Evolutionary conservation across 2,797 vertebrate species (phyloP), one percentile per base, ranked within the genome.

Genomic region (Delichon dasypus): DNA sequence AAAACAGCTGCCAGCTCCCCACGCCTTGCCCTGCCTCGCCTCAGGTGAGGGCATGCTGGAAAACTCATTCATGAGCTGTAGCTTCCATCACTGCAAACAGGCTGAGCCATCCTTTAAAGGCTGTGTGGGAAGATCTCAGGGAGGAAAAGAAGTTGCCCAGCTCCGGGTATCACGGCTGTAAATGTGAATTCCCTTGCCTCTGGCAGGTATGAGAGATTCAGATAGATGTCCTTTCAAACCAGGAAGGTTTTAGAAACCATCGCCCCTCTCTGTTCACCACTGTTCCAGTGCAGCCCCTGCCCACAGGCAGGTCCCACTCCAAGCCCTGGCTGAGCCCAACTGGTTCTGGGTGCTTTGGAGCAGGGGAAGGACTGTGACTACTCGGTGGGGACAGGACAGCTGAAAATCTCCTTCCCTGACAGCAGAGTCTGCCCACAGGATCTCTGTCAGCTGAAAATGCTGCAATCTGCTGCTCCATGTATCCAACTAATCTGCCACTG

Each of bases 311-410:
- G n/a, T 57, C 50, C 68, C 11, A 32, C 40, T 71, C 48, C 66
- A 67, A 44, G 15, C 0, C 0, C 34, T 1, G 5, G 18, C 26
- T 70, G 44, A 66, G 23, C 77, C 36, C 3, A 23, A 1, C n/a
- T 23, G 62, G 30, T 53, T 51, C 54, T 27, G n/a, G 44, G 36
- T 16, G 57, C 53, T 84, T 40, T 47, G 36, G 30, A 30, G 57
- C 9, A 36, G 45, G 13, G 3, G 15, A 57, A 45, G 58, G 38
- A 34, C 54, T 67, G 30, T 11, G 60, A 38, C 51, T 44, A 17
- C 47, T 19, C 38, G 21, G 7, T 5, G 5, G 48, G 45, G 54
- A 76, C 20, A 26, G 54, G 26, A 11, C 12, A 61, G 45, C 42
- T 29, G 32, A 16, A 82, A 61, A 42, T 78, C 34, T 81, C 50